Evolutionary conservation across 30 jellyfish, hydroid and myxozoan species (phyloP).

Genomic region (Catostylus mosaicus): DNA sequence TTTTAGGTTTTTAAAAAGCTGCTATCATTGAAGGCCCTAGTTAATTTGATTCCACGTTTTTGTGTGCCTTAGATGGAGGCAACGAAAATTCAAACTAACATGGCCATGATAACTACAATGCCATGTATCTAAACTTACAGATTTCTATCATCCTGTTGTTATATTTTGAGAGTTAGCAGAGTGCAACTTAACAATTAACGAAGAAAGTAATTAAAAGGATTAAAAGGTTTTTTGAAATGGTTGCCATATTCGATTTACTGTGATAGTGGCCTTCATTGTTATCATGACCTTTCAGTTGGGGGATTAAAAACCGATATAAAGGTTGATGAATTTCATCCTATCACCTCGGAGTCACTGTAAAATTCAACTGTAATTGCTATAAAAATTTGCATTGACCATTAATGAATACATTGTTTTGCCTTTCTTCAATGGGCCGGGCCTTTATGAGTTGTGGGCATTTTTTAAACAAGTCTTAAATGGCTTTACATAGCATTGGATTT

Average conservation of each 20-base stretch:
- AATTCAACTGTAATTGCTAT: constrained; percentile 65
- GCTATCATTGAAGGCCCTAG: no score
- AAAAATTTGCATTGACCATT: constrained; percentile 37
- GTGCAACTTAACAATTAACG: constrained; percentile 59
- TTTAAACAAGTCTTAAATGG: constrained; percentile 18
- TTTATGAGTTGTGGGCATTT: constrained; percentile 25
- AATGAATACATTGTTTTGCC: constrained; percentile 28
- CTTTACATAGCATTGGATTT: constrained; percentile 12
- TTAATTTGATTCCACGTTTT: no score
- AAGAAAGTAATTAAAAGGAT: constrained; percentile 37
- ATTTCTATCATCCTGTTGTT: constrained; percentile 30
- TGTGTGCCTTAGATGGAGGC: no score
- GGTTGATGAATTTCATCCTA: constrained; percentile 63
- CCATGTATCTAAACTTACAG: constrained; percentile 12
- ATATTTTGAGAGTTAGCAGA: constrained; percentile 37
- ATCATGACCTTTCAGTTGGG: constrained; percentile 36
- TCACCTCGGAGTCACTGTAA: constrained; percentile 66
- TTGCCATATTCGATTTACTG: constrained; percentile 53
- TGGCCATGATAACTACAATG: no score
- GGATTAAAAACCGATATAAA: constrained; percentile 53
- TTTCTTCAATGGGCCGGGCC: constrained; percentile 46
- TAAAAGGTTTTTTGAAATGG: constrained; percentile 41
- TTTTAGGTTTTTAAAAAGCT: no score
- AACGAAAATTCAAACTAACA: no score
- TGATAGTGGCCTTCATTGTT: constrained; percentile 60